Evolutionary conservation across 53 echinoderm and acorn worm species (phyloP), one percentile per base, ranked within the genome.

Genomic region (Crossaster papposus): DNA sequence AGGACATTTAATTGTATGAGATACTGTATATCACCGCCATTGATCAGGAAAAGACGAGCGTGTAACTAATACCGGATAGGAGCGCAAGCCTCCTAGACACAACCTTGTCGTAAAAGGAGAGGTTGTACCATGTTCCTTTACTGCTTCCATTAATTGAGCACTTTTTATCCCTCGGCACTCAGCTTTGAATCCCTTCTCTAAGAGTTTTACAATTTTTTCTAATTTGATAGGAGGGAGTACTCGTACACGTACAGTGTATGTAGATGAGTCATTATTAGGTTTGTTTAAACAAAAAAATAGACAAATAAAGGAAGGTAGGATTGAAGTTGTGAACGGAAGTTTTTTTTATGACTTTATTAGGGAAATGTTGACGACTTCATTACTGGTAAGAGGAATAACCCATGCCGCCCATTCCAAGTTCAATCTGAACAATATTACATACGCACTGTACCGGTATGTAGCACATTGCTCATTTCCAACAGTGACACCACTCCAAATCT

Each of bases 31-130:
- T 87, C 77, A 30, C 63, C 54, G 35, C 36, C 76, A 87, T 87
- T 87, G 87, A 87, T 87, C 87, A 87, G 31, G 50, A 80, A 58
- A 75, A 72, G 77, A 72, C 34, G 58, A 87, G 87, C 87, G 75
- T 75, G 87, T 58, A 87, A 87, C 77, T 87, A 77, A 64, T 77
- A 87, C 54, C 33, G 51, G 58, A 62, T 62, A 87, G 87, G n/a
- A n/a, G 18, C 17, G 24, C 62, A 34, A 14, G 23, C 33, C 87
- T 77, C 35, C 36, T 77, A 74, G 87, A 74, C 62, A 87, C 29
- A 4, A 36, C 35, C 74, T 77, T 30, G 9, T 9, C 55, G 22
- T 77, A 72, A 32, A 87, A 75, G 87, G 55, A 35, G n/a, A 63
- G 58, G 77, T 87, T 32, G 23, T 35, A 76, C 52, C 28, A 52